Evolutionary conservation across 2,113 vertebrate genomes (phyloP).

Genomic region (sheep (Ovis aries)): DNA sequence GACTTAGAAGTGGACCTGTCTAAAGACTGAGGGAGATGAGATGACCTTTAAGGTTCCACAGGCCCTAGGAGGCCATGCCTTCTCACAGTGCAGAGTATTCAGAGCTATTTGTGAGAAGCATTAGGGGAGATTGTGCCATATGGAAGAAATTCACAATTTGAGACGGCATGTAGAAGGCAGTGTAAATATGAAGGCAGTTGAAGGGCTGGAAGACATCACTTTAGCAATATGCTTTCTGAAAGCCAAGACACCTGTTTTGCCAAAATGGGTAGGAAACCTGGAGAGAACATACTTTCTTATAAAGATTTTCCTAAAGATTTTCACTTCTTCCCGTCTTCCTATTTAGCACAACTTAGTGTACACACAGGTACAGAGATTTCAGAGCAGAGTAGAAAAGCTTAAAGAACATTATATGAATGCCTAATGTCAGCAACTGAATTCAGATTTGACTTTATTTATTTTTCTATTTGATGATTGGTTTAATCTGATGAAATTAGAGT

Average conservation of each 20-base stretch:
- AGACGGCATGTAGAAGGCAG: neutral
- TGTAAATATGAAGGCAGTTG: slow-evolving; percentile 19
- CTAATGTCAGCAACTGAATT: neutral
- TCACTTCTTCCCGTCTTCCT: neutral
- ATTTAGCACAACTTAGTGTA: neutral
- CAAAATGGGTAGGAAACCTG: slow-evolving; percentile 20
- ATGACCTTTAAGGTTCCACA: neutral
- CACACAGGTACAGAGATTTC: neutral
- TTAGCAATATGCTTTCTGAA: slow-evolving; percentile 50
- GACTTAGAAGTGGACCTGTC: neutral
- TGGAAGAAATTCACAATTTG: slow-evolving; percentile 27
- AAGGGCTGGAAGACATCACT: slow-evolving; percentile 22
- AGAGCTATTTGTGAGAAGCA: neutral
- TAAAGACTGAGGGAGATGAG: neutral
- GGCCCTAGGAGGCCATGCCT: neutral
- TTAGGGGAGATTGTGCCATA: neutral
- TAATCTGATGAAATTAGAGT: neutral
- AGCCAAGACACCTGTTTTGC: slow-evolving; percentile 21
- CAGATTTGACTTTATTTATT: neutral
- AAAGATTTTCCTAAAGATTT: slow-evolving; percentile 46
- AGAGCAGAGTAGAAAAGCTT: neutral
- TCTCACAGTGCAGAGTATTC: neutral
- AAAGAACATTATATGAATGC: neutral
- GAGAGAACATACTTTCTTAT: neutral
- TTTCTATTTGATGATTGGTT: neutral